Evolutionary conservation across 2,113 vertebrate species (phyloP), one percentile per base, ranked within the genome.

Genomic region (Elephas maximus): DNA sequence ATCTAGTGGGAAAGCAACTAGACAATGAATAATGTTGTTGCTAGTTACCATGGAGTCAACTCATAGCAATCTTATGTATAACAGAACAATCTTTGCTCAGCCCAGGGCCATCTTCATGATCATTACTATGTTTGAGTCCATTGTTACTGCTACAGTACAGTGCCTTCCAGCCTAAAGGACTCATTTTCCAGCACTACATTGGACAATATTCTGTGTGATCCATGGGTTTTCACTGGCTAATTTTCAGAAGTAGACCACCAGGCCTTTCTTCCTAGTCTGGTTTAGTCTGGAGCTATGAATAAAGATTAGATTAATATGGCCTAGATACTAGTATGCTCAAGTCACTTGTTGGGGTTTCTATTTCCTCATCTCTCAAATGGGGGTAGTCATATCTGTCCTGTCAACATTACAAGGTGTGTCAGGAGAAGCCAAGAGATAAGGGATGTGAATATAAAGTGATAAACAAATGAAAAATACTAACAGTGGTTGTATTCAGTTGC

Each of bases 371-470:
- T 77, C 71, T 65, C 14, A 37, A 41, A 2, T 48, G 63, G 73
- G 20, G 9, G 44, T 69, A 23, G 41, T 83, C 76, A 48, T 12
- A 53, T n/a, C 76, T 26, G 62, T 28, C 33, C 57, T 73, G 65
- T 21, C 86, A 73, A 60, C 30, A 80, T 73, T 18, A 51, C 37
- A 51, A 88, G 76, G 74, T 77, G 78, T 94, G 82, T 69, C 86
- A 15, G 65, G 69, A 84, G 45, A 93, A 57, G n/a, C 53, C 48
- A 85, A 76, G 69, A 90, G 83, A 83, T 82, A 45, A 95, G 74
- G 73, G 78, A 86, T 30, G 53, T 60, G 10, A 69, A 48, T 24
- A 37, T 77, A 57, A 63, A 89, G 62, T 57, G 57, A 83, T 90
- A 94, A 88, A 88, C 33, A 86, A 92, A 76, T 33, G 9, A 67